Evolutionary conservation across 2,113 vertebrate genomes (phyloP).

Genomic region (Oophaga pumilio): DNA sequence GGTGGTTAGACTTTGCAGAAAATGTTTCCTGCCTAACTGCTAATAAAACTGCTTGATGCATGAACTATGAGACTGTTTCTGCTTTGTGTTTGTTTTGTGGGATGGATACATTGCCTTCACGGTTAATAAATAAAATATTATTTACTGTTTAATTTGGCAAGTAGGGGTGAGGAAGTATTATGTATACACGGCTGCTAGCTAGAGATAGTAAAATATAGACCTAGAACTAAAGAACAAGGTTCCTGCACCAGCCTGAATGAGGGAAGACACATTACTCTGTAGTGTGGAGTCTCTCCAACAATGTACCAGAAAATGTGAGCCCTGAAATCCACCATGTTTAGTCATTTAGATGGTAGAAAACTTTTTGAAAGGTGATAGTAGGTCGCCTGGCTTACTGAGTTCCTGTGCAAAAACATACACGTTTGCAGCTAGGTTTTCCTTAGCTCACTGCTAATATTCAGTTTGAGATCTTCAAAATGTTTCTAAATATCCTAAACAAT

Average conservation of each 20-base stretch:
- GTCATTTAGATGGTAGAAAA: no score
- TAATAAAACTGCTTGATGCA: constrained; percentile 38
- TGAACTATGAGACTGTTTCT: background rate
- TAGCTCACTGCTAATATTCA: no score
- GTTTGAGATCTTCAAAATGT: no score
- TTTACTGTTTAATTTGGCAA: background rate
- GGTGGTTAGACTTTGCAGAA: background rate
- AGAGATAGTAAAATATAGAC: background rate
- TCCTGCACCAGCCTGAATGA: background rate
- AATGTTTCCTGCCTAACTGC: background rate
- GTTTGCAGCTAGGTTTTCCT: background rate
- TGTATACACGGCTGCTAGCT: background rate
- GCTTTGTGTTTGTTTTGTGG: constrained; percentile 2
- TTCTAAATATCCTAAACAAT: no score
- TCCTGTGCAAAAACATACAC: background rate
- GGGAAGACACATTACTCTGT: background rate
- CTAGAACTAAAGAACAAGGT: background rate
- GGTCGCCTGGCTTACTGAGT: no score
- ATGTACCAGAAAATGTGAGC: background rate
- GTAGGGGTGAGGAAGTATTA: background rate
- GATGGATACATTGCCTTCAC: background rate
- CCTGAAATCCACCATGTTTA: no score
- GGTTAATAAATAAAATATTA: background rate
- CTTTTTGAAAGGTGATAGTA: no score
- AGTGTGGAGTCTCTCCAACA: background rate